phyloP scores from a whole-genome alignment of 2,797 vertebrate genomes.

The Eulemur mongoz region DNA sequence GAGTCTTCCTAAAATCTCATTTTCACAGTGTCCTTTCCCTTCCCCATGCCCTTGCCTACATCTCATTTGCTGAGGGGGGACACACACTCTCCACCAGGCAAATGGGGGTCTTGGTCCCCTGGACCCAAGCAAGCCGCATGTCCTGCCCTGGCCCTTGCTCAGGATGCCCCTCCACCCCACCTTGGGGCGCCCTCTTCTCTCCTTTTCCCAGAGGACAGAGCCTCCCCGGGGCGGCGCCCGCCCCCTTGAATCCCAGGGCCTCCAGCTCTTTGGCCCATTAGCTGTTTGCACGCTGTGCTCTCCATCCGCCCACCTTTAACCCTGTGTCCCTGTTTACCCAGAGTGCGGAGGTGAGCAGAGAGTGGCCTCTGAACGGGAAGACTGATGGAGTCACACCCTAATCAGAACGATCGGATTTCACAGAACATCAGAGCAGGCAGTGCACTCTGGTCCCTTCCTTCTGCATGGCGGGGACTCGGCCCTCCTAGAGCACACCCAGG shows the following conservation, averaged over 20 bases:
- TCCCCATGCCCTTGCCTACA: fast-evolving
- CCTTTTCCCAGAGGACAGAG: neutral
- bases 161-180: neutral
- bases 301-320: neutral
- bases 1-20: neutral
- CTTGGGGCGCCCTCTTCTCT: fast-evolving
- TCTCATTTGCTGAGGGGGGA: fast-evolving
- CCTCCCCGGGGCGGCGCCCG: fast-evolving
- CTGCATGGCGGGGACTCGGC: fast-evolving
- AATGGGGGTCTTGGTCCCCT: fast-evolving
- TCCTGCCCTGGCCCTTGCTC: neutral
- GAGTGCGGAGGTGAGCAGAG: neutral
- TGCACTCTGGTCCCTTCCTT: neutral
- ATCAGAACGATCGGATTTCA: neutral
- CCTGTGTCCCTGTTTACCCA: fast-evolving
- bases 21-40: fast-evolving
- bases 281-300: neutral
- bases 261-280: neutral
- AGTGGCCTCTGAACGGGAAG: too few species aligned
- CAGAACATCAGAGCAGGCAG: neutral
- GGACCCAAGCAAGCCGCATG: neutral
- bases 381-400: fast-evolving
- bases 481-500: neutral
- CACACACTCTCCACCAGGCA: fast-evolving
- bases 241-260: neutral